Base-by-base conservation (phyloP, 2,888 invertebrate species). In the Liposcelis brunnea region DNA sequence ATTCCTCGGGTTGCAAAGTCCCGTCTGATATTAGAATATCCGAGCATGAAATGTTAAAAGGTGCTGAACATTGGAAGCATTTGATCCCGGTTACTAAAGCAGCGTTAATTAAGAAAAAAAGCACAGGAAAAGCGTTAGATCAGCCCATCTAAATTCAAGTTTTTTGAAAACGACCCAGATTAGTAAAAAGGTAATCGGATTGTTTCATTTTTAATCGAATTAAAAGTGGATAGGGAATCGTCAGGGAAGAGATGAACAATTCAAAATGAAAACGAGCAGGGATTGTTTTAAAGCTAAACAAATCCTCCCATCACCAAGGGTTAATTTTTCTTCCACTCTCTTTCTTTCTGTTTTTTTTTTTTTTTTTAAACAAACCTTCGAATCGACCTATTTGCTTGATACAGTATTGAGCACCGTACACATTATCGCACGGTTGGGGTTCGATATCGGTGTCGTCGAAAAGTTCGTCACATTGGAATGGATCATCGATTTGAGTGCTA, bases 371-470 rank as follows among this genome's bases (percentile, higher is more conserved):
- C 26, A 8, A 26, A 84, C 85, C 89, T 80, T 86, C 87, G 56
- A 73, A 86, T 59, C 93, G 74, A 51, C 94, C 94, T 49, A 86
- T 81, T 58, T 87, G 85, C 69, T 95, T 95, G 54, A 95, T 75
- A 64, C 95, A 95, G 63, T 77, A 94, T 56, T 77, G 73, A 12
- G 93, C 90, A 52, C 75, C 78, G 60, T 84, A 85, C 49, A 93
- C 83, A 48, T 71, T 67, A 52, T 78, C 74, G 64, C 91, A 91
- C 55, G 80, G 71, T 53, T 69, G 71, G 44, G 78, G 76, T 56
- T 65, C 58, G 53, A 89, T 69, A 58, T 77, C 75, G 55, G 71
- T 66, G 59, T 66, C 67, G 56, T 75, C 72, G 58, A 85, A 68
- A 70, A 72, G 80, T 60, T 89, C 83, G 60, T 80, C 79, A 64